Conservation (phyloP, 2,113 vertebrate species). For the Andinoacara biseriatus region DNA sequence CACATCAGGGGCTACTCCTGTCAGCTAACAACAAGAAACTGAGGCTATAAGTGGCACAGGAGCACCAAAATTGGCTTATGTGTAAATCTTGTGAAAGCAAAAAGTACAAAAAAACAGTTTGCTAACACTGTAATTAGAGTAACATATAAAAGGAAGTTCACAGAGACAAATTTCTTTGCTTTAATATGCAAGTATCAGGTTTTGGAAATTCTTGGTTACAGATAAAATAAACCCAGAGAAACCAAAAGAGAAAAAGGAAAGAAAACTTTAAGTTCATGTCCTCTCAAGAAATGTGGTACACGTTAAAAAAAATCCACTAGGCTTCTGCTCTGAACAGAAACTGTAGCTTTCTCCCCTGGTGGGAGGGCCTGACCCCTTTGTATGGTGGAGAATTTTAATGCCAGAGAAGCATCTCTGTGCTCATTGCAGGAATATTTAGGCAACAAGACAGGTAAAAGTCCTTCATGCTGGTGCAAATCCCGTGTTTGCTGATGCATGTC, state of each 20-base stretch:
- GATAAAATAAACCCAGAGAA: neutral
- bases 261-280: neutral
- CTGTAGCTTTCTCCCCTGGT: slow-evolving; percentile 14
- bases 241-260: neutral
- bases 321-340: neutral
- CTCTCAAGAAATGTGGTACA: neutral
- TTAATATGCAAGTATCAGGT: neutral
- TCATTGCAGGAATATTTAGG: neutral
- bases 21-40: neutral
- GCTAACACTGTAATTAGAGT: neutral
- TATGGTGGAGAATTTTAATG: slow-evolving; percentile 17
- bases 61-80: too few relatives aligned
- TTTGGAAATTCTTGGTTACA: neutral
- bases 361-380: neutral
- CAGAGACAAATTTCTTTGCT: neutral
- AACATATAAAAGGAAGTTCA: neutral
- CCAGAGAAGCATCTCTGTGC: neutral
- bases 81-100: too few relatives aligned
- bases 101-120: too few relatives aligned
- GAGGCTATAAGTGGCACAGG: neutral
- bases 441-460: neutral
- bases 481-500: slow-evolving; percentile 17
- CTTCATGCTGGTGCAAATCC: neutral
- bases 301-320: neutral
- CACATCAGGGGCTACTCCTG: neutral